Conservation (phyloP, 2,797 vertebrate species). For the Poecilia wingei region DNA sequence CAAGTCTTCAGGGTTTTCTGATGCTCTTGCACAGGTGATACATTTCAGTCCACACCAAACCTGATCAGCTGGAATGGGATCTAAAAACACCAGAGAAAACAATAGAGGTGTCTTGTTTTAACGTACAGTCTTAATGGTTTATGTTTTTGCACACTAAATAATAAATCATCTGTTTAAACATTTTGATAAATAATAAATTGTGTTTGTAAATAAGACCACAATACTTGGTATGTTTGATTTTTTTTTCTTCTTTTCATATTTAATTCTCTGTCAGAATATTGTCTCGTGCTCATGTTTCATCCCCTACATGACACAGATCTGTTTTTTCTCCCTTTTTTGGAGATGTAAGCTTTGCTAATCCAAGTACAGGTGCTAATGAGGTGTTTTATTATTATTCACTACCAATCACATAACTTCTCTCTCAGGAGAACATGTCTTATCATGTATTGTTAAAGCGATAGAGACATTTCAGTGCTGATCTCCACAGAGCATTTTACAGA, state of each 20-base stretch:
- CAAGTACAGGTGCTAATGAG: constrained; percentile 47
- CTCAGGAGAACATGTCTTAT: constrained; percentile 26
- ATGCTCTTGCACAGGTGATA: constrained; percentile 35
- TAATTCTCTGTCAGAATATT: constrained; percentile 16
- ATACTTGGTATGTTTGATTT: neutral
- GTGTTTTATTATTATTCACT: constrained; percentile 35
- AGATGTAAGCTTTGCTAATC: constrained; percentile 34
- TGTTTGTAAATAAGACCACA: neutral
- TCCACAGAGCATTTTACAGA: neutral
- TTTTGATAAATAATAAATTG: neutral
- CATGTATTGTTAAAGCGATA: constrained; percentile 45
- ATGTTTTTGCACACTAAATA: neutral
- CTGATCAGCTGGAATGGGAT: neutral
- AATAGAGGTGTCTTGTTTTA: neutral
- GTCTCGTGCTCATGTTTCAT: constrained; percentile 25
- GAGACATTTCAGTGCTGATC: constrained; percentile 18
- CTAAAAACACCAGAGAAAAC: too few relatives aligned
- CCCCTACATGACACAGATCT: constrained; percentile 9
- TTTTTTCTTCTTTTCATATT: neutral
- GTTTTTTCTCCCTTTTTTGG: constrained; percentile 3
- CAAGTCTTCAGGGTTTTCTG: constrained; percentile 36
- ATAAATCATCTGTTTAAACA: neutral
- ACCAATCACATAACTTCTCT: constrained; percentile 32
- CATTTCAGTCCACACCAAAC: neutral
- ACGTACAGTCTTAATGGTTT: neutral